Conservation (phyloP, 2,888 invertebrate genomes). For the Plagiodera versicolora region DNA sequence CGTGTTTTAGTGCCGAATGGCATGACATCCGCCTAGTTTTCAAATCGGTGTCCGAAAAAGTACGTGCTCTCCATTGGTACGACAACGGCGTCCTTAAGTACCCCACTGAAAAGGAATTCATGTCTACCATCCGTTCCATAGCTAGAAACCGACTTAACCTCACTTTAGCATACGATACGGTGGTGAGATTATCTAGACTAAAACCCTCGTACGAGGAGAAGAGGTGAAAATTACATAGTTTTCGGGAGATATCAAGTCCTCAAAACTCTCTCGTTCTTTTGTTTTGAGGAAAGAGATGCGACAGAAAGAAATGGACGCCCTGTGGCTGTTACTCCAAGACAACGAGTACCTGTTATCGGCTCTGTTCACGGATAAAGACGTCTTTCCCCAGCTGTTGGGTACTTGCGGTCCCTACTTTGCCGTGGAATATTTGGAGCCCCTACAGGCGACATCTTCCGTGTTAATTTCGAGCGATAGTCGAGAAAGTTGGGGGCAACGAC, state of each 20-base stretch:
- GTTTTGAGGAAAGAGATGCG: constrained; percentile 45
- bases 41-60: constrained; percentile 56
- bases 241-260: no score
- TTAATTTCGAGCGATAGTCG: constrained; percentile 58
- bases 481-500: constrained; percentile 61
- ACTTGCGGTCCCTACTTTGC: constrained; percentile 67
- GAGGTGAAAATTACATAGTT: constrained; percentile 25
- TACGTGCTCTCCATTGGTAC: constrained; percentile 55
- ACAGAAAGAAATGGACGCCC: constrained; percentile 61
- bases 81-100: constrained; percentile 56
- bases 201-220: constrained; percentile 55
- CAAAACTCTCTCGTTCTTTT: no score
- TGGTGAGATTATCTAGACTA: constrained; percentile 56
- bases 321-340: constrained; percentile 66
- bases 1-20: constrained; percentile 57
- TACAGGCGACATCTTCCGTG: constrained; percentile 58
- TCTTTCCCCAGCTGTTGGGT: constrained; percentile 64
- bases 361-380: constrained; percentile 61
- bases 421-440: constrained; percentile 64
- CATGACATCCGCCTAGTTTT: constrained; percentile 62
- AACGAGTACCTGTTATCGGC: constrained; percentile 67
- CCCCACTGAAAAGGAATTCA: constrained; percentile 59
- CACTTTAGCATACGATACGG: constrained; percentile 56
- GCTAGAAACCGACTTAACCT: constrained; percentile 60
- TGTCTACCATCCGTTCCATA: constrained; percentile 57